phyloP scores from a whole-genome alignment of 2,113 vertebrate species.

The Oryzias javanicus region DNA sequence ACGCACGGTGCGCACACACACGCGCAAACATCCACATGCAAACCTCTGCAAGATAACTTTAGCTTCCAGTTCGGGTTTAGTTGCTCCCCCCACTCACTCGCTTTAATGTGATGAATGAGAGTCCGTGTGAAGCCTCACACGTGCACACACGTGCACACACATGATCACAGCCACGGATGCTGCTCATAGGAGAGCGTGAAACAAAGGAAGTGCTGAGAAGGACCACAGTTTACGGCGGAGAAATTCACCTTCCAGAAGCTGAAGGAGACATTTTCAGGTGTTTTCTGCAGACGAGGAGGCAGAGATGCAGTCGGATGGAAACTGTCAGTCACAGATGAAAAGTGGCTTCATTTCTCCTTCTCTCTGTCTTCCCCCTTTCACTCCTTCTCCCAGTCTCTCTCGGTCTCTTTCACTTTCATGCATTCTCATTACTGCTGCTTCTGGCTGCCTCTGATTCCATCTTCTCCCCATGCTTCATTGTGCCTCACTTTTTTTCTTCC shows the following conservation, averaged over 20 bases:
- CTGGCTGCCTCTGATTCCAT: slow-evolving; percentile 63
- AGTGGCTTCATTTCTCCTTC: slow-evolving; percentile 49
- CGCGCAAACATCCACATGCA: slow-evolving; percentile 64
- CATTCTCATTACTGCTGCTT: slow-evolving; percentile 65
- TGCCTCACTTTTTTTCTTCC: slow-evolving; percentile 46
- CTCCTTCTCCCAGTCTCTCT: slow-evolving; percentile 35
- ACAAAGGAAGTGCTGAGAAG: slow-evolving; percentile 11
- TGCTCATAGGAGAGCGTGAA: slow-evolving; percentile 2
- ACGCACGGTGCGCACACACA: slow-evolving; percentile 12
- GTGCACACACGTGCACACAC: slow-evolving; percentile 24
- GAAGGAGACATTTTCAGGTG: slow-evolving; percentile 50
- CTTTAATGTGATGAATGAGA: slow-evolving; percentile 69
- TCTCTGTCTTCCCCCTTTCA: slow-evolving; percentile 36
- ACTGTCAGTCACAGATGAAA: slow-evolving; percentile 73
- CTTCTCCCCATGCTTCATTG: slow-evolving; percentile 58
- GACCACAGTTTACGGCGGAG: not conserved
- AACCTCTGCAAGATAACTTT: slow-evolving; percentile 76
- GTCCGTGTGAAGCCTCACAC: slow-evolving; percentile 40
- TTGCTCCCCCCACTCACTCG: slow-evolving; percentile 61
- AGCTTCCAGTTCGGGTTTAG: slow-evolving; percentile 57
- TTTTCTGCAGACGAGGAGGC: slow-evolving; percentile 60
- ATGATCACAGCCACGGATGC: slow-evolving; percentile 29
- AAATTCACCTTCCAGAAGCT: slow-evolving; percentile 30
- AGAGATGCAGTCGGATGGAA: slow-evolving; percentile 67
- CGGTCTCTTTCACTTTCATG: slow-evolving; percentile 57